phyloP scores from a whole-genome alignment of 2,113 vertebrate genomes.

The Myrmophylax atrothorax region DNA sequence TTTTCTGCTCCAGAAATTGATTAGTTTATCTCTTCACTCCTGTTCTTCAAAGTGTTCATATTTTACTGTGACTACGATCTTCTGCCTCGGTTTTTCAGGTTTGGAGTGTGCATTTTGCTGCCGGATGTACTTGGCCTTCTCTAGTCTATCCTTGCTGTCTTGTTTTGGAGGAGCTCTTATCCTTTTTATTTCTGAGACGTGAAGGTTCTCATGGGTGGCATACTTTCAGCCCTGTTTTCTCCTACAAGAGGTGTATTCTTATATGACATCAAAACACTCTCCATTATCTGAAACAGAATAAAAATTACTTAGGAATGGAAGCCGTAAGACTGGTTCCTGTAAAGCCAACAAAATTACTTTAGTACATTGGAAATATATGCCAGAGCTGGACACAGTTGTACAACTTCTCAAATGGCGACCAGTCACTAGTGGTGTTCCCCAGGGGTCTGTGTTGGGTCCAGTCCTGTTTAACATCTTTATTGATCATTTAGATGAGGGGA shows the following conservation, averaged over 20 bases:
- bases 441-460: too few species aligned
- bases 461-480: too few species aligned
- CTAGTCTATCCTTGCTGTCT: neutral
- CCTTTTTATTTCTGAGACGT: neutral
- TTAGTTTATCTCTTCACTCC: neutral
- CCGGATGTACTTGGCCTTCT: neutral
- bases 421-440: too few species aligned
- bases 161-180: neutral
- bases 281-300: neutral
- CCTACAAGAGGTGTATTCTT: neutral
- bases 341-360: neutral
- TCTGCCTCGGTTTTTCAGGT: neutral
- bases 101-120: neutral
- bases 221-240: neutral
- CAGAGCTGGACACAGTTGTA: too few species aligned
- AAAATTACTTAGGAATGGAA: neutral
- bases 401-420: neutral
- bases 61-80: neutral
- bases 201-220: neutral
- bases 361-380: fast-evolving
- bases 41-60: neutral
- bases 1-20: neutral
- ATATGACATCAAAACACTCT: neutral
- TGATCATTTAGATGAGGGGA: too few species aligned
- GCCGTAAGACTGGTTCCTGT: neutral